These are phyloP conservation scores for Euphydryas editha DNA, from an alignment of 2,888 invertebrate species.

Conservation along the genomic window DNA sequence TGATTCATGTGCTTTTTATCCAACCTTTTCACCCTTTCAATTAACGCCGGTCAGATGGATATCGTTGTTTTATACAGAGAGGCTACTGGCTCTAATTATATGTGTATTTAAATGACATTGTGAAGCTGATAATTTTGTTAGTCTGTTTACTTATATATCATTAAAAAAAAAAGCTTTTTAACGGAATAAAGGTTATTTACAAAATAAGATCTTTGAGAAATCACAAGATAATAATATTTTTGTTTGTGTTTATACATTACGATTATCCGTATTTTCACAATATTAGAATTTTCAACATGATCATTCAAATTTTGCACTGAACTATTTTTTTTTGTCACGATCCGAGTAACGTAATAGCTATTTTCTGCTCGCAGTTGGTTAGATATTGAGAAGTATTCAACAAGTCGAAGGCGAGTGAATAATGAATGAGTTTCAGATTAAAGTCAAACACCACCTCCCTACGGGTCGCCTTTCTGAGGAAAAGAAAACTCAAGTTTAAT, in stretches of 20 bases:
- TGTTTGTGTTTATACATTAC: no score
- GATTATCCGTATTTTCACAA: no score
- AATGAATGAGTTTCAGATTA: no score
- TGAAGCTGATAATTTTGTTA: background rate
- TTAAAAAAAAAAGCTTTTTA: no score
- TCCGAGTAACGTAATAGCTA: background rate
- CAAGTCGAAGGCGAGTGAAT: constrained; percentile 57
- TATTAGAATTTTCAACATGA: no score
- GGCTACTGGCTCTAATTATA: background rate
- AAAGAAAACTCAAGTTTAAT: no score
- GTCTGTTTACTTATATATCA: no score
- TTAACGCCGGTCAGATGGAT: constrained; percentile 33
- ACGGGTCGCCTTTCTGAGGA: background rate
- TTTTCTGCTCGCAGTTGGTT: background rate
- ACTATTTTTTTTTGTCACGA: background rate
- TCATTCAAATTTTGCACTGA: no score
- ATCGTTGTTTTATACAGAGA: constrained; percentile 23
- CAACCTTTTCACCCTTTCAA: constrained; percentile 41
- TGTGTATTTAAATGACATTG: background rate
- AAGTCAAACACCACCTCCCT: constrained; percentile 44
- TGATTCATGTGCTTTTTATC: constrained; percentile 45
- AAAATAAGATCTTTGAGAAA: no score
- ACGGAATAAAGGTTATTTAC: no score
- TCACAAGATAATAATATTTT: no score
- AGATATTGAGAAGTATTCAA: constrained; percentile 32